Evolutionary conservation across 2,888 invertebrate species (phyloP).

Genomic region (Synanthedon tipuliformis): DNA sequence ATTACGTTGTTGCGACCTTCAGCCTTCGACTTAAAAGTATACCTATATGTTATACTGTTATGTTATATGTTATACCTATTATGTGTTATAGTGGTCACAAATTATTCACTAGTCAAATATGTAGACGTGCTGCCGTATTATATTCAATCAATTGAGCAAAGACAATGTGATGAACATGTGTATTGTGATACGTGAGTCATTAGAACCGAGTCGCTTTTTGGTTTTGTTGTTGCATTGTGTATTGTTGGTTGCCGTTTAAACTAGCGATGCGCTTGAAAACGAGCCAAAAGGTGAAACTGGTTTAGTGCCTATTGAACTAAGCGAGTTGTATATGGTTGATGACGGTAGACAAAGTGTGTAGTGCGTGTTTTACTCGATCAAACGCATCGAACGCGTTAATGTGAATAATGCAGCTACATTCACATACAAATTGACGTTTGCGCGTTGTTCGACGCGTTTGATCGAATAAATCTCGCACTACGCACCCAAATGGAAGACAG

Average conservation of each 20-base stretch:
- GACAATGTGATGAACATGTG: slow-evolving; percentile 57
- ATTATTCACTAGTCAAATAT: slow-evolving; percentile 2
- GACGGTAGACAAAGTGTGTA: background rate
- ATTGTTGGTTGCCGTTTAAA: slow-evolving; percentile 34
- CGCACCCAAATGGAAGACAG: too few species aligned
- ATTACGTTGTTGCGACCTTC: background rate
- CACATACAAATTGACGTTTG: too few species aligned
- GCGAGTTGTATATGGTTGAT: background rate
- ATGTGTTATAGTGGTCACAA: slow-evolving; percentile 3
- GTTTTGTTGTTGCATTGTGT: slow-evolving; percentile 63
- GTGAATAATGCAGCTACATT: too few species aligned
- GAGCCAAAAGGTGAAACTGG: slow-evolving; percentile 41
- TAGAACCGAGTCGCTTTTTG: slow-evolving; percentile 48
- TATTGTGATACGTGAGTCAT: slow-evolving; percentile 66
- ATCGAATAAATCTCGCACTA: too few species aligned
- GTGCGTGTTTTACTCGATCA: too few species aligned
- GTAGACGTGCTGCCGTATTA: slow-evolving; percentile 10
- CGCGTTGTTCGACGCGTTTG: too few species aligned
- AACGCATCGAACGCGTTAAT: too few species aligned
- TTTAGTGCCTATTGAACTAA: slow-evolving; percentile 1
- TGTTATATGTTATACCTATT: too few species aligned
- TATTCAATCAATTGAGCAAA: slow-evolving; percentile 29
- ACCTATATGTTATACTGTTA: too few species aligned
- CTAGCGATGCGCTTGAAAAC: slow-evolving; percentile 38
- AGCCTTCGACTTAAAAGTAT: background rate